Percentiles rank a stretch among this genome's conserved stretches.
These are phyloP conservation scores for Coryphaenoides rupestris DNA, from an alignment of 2,113 vertebrate species.

Conservation along the genomic window DNA sequence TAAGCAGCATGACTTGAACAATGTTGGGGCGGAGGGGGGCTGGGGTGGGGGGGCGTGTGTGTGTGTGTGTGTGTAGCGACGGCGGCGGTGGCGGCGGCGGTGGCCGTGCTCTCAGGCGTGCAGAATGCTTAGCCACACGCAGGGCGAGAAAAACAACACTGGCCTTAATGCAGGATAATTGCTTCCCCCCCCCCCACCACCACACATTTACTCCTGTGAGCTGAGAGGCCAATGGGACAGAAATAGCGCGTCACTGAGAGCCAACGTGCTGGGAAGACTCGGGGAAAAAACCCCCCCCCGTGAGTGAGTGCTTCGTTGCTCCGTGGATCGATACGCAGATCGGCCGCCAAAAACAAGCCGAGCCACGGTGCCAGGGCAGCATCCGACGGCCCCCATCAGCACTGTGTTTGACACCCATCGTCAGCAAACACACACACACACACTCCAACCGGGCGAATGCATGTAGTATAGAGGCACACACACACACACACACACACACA, in stretches of 20 bases:
- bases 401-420: not conserved
- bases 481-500: conserved; percentile 40
- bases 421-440: conserved; percentile 36
- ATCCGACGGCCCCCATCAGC: conserved; percentile 31
- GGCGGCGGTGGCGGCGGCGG: conserved; percentile 45
- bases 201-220: conserved; percentile 66
- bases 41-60: too few species aligned
- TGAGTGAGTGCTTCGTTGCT: conserved; percentile 57
- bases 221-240: conserved; percentile 59
- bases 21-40: conserved; percentile 51
- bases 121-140: conserved; percentile 61
- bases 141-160: conserved; percentile 70
- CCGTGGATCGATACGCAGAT: conserved; percentile 55
- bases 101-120: conserved; percentile 57
- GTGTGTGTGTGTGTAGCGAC: too few species aligned
- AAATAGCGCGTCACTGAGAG: conserved; percentile 71
- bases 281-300: too few species aligned
- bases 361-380: conserved; percentile 20
- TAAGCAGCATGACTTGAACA: conserved; percentile 54
- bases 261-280: conserved; percentile 61
- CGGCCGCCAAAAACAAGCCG: conserved; percentile 41
- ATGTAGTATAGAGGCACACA: not conserved
- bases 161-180: conserved; percentile 75
- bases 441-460: conserved; percentile 4
- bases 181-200: too few species aligned